Conservation (phyloP, 2,888 invertebrate genomes). For the Thereva nobilitata region DNA sequence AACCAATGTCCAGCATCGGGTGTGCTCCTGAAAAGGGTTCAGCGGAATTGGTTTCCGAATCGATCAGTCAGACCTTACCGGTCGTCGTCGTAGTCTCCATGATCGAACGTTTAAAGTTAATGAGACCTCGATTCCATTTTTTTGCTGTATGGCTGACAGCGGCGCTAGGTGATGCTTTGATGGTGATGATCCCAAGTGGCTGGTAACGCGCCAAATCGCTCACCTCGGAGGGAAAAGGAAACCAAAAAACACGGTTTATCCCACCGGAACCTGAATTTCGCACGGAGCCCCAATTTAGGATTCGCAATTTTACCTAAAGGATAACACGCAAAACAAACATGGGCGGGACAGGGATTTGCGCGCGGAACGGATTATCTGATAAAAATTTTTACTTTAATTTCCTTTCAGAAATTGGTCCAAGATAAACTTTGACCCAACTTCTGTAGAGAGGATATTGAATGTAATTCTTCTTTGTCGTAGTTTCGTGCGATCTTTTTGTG, state of each 20-base stretch:
- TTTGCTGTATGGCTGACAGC: too few relatives aligned
- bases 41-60: too few relatives aligned
- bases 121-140: background rate
- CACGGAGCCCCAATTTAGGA: too few relatives aligned
- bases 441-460: background rate
- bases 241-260: background rate
- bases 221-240: conserved; percentile 49
- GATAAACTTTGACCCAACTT: conserved; percentile 37
- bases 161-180: background rate
- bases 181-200: conserved; percentile 7
- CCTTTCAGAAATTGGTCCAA: conserved; percentile 32
- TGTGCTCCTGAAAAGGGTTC: too few relatives aligned
- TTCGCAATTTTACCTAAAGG: too few relatives aligned
- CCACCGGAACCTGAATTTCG: background rate
- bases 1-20: too few relatives aligned
- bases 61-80: background rate
- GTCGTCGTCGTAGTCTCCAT: background rate
- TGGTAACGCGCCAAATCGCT: conserved; percentile 58
- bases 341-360: background rate
- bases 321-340: too few relatives aligned
- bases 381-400: conserved; percentile 36
- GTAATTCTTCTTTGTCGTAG: too few relatives aligned
- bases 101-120: background rate
- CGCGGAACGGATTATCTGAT: conserved; percentile 32
- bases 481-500: too few relatives aligned